Evolutionary conservation across 2,113 vertebrate genomes (phyloP), one percentile per base, ranked within the genome.

Genomic region (Nymphicus hollandicus): DNA sequence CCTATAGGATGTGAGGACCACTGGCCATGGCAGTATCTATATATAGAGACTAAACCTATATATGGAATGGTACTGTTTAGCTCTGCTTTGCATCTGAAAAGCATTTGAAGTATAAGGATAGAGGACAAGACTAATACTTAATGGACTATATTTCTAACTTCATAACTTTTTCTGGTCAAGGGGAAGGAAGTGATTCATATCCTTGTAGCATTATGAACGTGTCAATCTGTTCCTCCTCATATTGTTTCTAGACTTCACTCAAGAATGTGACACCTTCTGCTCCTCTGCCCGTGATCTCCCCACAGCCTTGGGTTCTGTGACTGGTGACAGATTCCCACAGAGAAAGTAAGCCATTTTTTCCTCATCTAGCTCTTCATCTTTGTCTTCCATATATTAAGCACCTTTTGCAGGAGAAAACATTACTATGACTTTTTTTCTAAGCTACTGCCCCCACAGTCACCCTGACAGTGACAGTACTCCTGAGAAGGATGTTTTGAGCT

Each of bases 101-200:
- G 10, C 29, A 3, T 41, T 56, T 56, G n/a, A 93, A 71, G 8
- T 28, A 5, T 29, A 50, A 60, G 39, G 61, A 16, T 9, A 61
- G 50, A 64, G 61, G 35, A 72, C 10, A 11, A 81, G 56, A 76
- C 35, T 35, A 81, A 39, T 74, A 53, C 52, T 44, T 89, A 71
- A 84, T 61, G 58, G 70, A 66, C 87, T 86, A 0, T 17, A 66
- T 70, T 76, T 88, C 64, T 50, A 82, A 90, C 64, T 89, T 76
- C 63, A 50, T 86, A 82, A 86, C 11, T 89, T 88, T 78, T 47
- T 52, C 35, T 73, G 50, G n/a, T 60, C 76, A 90, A 95, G 72
- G 58, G 39, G 63, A 88, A 86, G 92, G 88, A 96, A 80, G 68
- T 77, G 77, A 83, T 80, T 93, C 70, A 73, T 85, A 82, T 46